These are phyloP conservation scores for Epinephelus awoara DNA, from an alignment of 2,797 vertebrate genomes.

Conservation along the genomic window DNA sequence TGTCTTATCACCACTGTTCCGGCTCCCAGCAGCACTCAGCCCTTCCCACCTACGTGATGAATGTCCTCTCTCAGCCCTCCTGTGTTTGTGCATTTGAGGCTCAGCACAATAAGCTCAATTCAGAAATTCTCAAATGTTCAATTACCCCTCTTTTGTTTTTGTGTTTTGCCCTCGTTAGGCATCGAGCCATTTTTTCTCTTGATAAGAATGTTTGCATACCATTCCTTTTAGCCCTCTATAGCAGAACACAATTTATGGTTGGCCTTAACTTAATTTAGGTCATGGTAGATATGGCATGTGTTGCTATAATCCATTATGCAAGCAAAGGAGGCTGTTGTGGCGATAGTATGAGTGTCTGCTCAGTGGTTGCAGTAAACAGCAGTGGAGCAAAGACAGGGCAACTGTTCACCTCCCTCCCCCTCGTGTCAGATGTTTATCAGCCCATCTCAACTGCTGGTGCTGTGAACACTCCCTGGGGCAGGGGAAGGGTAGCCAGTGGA, in stretches of 20 bases:
- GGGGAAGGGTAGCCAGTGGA: neutral
- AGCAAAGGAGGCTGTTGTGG: neutral
- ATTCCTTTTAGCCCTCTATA: slow-evolving; percentile 12
- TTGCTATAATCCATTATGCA: slow-evolving; percentile 21
- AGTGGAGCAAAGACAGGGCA: slow-evolving; percentile 4
- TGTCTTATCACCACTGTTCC: slow-evolving; percentile 44
- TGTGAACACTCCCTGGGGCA: slow-evolving; percentile 10
- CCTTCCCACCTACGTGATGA: slow-evolving; percentile 38
- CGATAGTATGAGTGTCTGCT: slow-evolving; percentile 10
- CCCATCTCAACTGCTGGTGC: neutral
- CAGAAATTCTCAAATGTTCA: slow-evolving; percentile 45
- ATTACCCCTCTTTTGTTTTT: slow-evolving; percentile 24
- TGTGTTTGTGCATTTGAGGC: slow-evolving; percentile 28
- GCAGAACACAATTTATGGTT: slow-evolving; percentile 28
- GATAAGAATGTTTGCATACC: slow-evolving; percentile 31
- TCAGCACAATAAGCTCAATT: slow-evolving; percentile 38
- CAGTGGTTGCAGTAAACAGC: slow-evolving; percentile 8
- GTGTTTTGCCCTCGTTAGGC: slow-evolving; percentile 35
- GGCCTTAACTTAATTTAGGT: slow-evolving; percentile 23
- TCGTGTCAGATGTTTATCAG: slow-evolving; percentile 26
- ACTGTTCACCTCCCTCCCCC: neutral
- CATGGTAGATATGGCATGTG: neutral
- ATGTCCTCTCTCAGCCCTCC: slow-evolving; percentile 40
- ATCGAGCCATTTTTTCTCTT: slow-evolving; percentile 23
- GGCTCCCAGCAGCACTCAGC: slow-evolving; percentile 17